phyloP scores from a whole-genome alignment of 2,797 vertebrate genomes.

The Poeciliopsis paucimaculata region DNA sequence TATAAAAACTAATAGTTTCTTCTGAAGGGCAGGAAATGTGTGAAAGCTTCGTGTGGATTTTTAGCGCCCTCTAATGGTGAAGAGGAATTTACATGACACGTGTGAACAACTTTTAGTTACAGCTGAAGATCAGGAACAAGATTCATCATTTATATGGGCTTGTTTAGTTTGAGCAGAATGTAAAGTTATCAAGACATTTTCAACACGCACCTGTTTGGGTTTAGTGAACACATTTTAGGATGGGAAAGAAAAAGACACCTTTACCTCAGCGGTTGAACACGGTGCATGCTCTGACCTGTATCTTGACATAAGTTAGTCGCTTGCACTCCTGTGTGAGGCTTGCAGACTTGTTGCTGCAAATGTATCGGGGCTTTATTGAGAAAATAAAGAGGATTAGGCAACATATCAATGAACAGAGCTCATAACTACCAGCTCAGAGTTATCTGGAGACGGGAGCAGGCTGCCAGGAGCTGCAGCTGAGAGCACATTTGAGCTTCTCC shows the following conservation, averaged over 20 bases:
- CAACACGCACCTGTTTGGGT: neutral
- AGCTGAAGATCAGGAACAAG: slow-evolving; percentile 55
- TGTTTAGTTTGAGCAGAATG: slow-evolving; percentile 31
- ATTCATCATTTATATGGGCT: slow-evolving; percentile 29
- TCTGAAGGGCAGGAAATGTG: slow-evolving; percentile 3
- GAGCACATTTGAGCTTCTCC: slow-evolving; percentile 61
- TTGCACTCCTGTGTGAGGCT: slow-evolving; percentile 22
- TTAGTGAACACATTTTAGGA: neutral
- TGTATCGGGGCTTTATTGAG: slow-evolving; percentile 44
- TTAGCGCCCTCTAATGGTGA: slow-evolving; percentile 78
- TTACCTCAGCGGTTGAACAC: neutral
- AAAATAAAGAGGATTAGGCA: slow-evolving; percentile 61
- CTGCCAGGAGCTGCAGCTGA: slow-evolving; percentile 61
- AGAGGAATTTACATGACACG: slow-evolving; percentile 27
- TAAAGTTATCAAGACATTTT: slow-evolving; percentile 7
- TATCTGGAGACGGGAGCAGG: slow-evolving; percentile 57
- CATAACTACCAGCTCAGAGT: slow-evolving; percentile 55
- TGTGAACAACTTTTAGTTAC: slow-evolving; percentile 45
- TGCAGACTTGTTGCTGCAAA: slow-evolving; percentile 33
- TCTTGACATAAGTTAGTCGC: slow-evolving; percentile 32
- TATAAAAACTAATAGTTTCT: neutral
- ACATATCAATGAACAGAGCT: slow-evolving; percentile 41
- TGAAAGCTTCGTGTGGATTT: slow-evolving; percentile 63
- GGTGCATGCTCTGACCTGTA: slow-evolving; percentile 13
- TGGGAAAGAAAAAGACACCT: neutral